These are phyloP conservation scores for Glareola pratincola DNA, from an alignment of 2,113 vertebrate species.

Conservation along the genomic window DNA sequence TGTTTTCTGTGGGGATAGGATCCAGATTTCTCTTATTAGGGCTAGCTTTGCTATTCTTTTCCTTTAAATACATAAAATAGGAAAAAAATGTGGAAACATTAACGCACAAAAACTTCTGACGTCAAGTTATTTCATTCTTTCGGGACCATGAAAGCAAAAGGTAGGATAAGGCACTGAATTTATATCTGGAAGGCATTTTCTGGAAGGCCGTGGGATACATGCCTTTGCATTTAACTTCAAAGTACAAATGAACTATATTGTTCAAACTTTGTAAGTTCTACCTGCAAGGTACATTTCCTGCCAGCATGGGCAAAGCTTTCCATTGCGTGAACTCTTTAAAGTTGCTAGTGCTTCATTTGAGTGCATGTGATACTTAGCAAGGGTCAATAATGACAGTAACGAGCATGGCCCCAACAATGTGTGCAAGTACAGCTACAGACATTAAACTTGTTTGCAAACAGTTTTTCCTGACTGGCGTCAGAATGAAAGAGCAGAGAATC, in stretches of 20 bases:
- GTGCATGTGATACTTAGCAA: neutral
- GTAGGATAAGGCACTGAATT: neutral
- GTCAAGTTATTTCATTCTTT: neutral
- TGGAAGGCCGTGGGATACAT: neutral
- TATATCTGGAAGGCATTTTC: neutral
- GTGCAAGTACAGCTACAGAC: neutral
- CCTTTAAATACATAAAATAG: neutral
- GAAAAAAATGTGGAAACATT: neutral
- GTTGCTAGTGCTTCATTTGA: neutral
- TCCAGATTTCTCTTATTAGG: neutral
- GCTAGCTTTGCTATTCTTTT: neutral
- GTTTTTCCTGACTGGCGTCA: neutral
- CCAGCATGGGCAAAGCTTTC: neutral
- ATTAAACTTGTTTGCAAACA: neutral
- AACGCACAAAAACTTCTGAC: neutral
- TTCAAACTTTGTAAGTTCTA: neutral
- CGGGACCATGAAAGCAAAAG: neutral
- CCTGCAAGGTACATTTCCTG: neutral
- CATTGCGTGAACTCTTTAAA: neutral
- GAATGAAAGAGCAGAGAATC: neutral
- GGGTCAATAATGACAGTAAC: neutral
- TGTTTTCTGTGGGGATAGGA: neutral
- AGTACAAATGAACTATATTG: neutral
- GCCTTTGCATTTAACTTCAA: neutral
- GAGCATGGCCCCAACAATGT: accelerated